Evolutionary conservation across 2,888 invertebrate species (phyloP).

Genomic region (Acleris emargana): DNA sequence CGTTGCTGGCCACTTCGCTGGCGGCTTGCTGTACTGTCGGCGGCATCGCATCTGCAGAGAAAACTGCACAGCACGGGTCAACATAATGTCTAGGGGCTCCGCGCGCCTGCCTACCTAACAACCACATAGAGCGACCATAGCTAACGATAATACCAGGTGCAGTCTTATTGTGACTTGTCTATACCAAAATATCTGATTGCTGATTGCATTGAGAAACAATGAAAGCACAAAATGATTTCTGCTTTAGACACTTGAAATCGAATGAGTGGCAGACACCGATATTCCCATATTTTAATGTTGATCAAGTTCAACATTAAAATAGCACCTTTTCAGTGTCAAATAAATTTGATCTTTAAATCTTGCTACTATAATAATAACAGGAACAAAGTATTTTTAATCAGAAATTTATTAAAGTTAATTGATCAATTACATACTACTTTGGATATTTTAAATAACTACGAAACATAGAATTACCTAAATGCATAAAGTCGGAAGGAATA

Average conservation of each 20-base stretch:
- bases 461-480: background rate
- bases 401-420: background rate
- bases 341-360: background rate
- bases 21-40: slow-evolving; percentile 78
- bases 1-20: slow-evolving; percentile 85
- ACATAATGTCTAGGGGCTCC: slow-evolving; percentile 61
- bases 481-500: background rate
- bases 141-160: background rate
- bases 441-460: background rate
- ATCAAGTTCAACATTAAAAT: too few species aligned
- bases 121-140: background rate
- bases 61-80: slow-evolving; percentile 83
- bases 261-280: background rate
- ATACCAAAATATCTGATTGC: background rate
- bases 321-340: background rate
- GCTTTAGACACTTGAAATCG: too few species aligned
- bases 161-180: background rate
- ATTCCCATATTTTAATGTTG: background rate
- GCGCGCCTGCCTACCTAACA: slow-evolving; percentile 17
- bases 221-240: too few species aligned
- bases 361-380: slow-evolving; percentile 1
- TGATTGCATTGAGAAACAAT: too few species aligned
- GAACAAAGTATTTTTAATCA: background rate
- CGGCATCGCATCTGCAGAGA: slow-evolving; percentile 80
- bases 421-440: slow-evolving; percentile 1